phyloP scores from a whole-genome alignment of 2,113 vertebrate genomes.

The Psilopsiagon aymara region DNA sequence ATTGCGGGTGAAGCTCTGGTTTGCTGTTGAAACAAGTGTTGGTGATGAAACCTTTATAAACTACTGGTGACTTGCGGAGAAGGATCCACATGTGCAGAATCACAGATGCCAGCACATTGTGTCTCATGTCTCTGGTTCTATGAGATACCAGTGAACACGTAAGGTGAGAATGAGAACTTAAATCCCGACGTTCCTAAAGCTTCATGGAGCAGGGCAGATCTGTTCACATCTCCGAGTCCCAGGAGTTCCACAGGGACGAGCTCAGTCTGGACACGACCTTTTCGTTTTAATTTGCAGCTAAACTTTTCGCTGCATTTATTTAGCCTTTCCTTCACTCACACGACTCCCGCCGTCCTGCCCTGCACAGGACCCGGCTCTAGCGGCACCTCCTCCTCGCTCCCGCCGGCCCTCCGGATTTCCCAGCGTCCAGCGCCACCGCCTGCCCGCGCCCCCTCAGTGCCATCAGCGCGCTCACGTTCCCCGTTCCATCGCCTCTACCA shows the following conservation, averaged over 20 bases:
- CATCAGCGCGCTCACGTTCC: rapidly evolving
- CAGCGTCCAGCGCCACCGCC: conserved; percentile 42
- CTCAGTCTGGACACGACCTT: rapidly evolving
- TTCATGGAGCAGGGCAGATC: neutral
- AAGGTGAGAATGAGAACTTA: neutral
- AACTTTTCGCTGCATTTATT: neutral
- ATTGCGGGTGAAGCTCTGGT: neutral
- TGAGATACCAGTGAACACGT: neutral
- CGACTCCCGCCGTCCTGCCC: neutral
- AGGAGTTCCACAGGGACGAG: neutral
- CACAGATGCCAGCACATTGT: neutral
- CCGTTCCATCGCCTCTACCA: rapidly evolving
- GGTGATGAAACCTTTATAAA: neutral
- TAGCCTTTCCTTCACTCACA: neutral
- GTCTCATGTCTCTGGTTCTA: neutral
- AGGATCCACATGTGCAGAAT: rapidly evolving
- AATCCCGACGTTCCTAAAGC: neutral
- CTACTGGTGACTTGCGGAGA: neutral
- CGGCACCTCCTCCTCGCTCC: neutral
- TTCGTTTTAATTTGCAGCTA: neutral
- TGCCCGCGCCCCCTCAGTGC: rapidly evolving
- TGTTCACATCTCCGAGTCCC: neutral
- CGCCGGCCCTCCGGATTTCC: neutral
- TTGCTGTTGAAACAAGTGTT: neutral
- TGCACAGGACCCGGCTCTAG: too few species aligned